Conservation (phyloP, 2,888 invertebrate species). For the Chrysina gloriosa region DNA sequence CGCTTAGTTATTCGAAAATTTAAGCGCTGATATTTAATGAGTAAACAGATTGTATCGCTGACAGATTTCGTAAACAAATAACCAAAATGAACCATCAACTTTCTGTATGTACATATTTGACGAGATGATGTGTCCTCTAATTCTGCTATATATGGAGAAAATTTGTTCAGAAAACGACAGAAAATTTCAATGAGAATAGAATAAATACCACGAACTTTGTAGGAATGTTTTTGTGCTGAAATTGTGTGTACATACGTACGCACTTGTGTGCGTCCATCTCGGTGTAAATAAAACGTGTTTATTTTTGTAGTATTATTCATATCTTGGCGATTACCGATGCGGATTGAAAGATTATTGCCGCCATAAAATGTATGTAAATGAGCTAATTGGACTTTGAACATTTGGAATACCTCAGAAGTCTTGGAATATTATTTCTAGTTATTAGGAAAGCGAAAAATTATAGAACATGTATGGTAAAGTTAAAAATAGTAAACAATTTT, state of each 20-base stretch:
- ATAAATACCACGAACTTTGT: not conserved
- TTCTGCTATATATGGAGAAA: not conserved
- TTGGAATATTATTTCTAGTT: too few relatives aligned
- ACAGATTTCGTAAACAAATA: conserved; percentile 8
- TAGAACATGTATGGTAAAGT: too few relatives aligned
- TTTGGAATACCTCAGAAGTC: not conserved
- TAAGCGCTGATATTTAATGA: not conserved
- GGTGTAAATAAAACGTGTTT: too few relatives aligned
- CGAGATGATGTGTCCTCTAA: not conserved
- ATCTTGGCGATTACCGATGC: not conserved
- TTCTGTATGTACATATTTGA: conserved; percentile 1
- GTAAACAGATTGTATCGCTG: conserved; percentile 8
- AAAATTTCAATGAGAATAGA: not conserved
- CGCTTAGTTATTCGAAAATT: not conserved
- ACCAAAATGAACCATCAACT: conserved; percentile 3
- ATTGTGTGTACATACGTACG: not conserved
- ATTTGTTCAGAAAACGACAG: not conserved
- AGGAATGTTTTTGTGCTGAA: not conserved
- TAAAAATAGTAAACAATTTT: too few relatives aligned
- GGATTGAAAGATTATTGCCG: not conserved
- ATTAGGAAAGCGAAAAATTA: too few relatives aligned
- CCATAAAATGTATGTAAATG: not conserved
- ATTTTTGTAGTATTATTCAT: not conserved
- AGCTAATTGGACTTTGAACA: not conserved
- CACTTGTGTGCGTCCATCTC: too few relatives aligned